phyloP scores from a whole-genome alignment of 2,888 invertebrate genomes.

The Drosophila affinis region DNA sequence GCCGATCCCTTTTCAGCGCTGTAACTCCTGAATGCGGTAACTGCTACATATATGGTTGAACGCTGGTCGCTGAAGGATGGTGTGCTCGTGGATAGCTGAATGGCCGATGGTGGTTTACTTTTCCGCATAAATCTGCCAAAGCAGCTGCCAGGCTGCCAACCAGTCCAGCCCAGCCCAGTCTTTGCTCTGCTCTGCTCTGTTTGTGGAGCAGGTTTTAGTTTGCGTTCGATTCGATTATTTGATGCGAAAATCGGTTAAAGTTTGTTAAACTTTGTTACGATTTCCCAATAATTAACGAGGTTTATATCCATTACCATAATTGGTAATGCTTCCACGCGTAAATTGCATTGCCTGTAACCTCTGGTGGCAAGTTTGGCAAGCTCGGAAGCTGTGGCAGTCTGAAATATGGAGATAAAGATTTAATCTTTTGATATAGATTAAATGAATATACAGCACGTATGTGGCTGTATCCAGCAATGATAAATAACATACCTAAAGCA shows the following conservation, averaged over 20 bases:
- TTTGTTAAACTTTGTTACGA: conserved; percentile 27
- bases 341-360: neutral
- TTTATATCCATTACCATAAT: conserved; percentile 13
- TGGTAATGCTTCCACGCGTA: neutral
- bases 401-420: neutral
- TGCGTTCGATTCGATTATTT: conserved; percentile 16
- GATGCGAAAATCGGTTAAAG: conserved; percentile 26
- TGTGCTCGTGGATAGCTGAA: conserved; percentile 4
- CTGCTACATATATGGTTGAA: conserved; percentile 23
- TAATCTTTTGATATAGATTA: neutral
- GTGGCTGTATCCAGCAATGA: too few species aligned
- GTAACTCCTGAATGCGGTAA: conserved; percentile 31
- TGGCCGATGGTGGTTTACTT: conserved; percentile 28
- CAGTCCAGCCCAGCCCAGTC: neutral
- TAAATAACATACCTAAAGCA: too few species aligned
- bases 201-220: neutral
- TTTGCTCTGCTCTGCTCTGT: neutral
- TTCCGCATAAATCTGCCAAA: conserved; percentile 42
- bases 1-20: neutral
- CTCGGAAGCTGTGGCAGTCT: neutral
- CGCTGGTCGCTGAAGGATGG: conserved; percentile 10
- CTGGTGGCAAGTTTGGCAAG: neutral
- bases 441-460: neutral
- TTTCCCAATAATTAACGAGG: conserved; percentile 8
- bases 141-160: conserved; percentile 19